Percentiles rank a stretch among this genome's conserved stretches.
phyloP scores from a whole-genome alignment of 2,113 vertebrate genomes.

The Herpetotheres cachinnans region DNA sequence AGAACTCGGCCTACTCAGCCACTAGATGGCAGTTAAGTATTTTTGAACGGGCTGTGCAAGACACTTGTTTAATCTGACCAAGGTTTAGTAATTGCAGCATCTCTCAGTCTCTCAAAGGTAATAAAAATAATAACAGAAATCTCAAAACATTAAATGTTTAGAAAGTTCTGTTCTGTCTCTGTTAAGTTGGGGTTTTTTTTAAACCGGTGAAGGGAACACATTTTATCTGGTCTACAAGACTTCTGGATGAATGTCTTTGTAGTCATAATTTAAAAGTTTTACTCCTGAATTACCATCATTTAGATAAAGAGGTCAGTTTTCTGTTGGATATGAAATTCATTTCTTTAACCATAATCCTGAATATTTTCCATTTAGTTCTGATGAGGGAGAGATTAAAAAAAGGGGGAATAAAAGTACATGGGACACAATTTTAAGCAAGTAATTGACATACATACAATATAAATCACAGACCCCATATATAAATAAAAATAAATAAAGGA shows the following conservation, averaged over 20 bases:
- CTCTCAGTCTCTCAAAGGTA: neutral
- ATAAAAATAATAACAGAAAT: neutral
- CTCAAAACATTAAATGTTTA: neutral
- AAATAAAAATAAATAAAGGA: neutral
- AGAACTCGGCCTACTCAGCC: neutral
- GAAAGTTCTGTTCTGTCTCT: neutral
- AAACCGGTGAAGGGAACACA: neutral
- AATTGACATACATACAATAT: neutral
- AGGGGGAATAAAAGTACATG: rapidly evolving
- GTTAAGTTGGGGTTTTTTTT: neutral
- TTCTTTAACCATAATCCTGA: neutral
- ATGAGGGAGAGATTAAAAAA: neutral
- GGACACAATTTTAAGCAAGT: neutral
- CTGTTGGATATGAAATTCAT: neutral
- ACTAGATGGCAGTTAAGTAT: constrained; percentile 70
- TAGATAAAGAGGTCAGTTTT: neutral
- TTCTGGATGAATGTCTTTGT: neutral
- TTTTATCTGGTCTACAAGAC: neutral
- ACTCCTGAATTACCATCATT: neutral
- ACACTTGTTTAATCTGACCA: neutral
- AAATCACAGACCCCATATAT: neutral
- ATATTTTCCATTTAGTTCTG: neutral
- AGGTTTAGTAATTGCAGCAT: neutral
- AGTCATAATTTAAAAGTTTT: neutral
- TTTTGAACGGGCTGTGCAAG: neutral